These are phyloP conservation scores for Scaptomyza polygonia DNA, from an alignment of 2,888 invertebrate species.

Conservation along the genomic window DNA sequence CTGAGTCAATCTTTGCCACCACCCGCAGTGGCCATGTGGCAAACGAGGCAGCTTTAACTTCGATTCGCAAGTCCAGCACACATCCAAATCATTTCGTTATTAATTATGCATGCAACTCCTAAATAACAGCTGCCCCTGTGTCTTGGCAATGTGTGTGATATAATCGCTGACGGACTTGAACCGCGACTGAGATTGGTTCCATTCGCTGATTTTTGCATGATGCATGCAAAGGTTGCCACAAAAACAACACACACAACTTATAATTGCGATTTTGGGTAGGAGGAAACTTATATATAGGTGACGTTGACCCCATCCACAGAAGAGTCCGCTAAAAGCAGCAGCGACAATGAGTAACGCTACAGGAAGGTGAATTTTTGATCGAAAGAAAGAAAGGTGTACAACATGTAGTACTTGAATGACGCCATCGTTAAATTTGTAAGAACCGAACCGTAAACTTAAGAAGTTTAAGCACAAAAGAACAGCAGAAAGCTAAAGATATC, in stretches of 20 bases:
- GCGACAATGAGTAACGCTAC: conserved; percentile 36
- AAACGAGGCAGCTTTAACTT: conserved; percentile 28
- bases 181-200: conserved; percentile 72
- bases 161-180: conserved; percentile 65
- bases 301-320: conserved; percentile 48
- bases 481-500: conserved; percentile 35
- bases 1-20: conserved; percentile 47
- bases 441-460: conserved; percentile 22
- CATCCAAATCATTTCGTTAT: conserved; percentile 59
- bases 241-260: conserved; percentile 5
- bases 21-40: conserved; percentile 45
- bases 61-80: conserved; percentile 23
- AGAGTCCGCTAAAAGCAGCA: conserved; percentile 29
- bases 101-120: conserved; percentile 61
- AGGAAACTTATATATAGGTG: conserved; percentile 22
- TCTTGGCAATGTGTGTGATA: conserved; percentile 40
- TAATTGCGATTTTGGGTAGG: neutral
- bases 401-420: conserved; percentile 54
- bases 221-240: conserved; percentile 54
- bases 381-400: conserved; percentile 60
- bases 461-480: conserved; percentile 5
- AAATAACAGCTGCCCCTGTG: conserved; percentile 36
- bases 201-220: conserved; percentile 68
- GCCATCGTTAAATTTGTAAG: conserved; percentile 41
- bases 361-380: conserved; percentile 47